phyloP scores from a whole-genome alignment of 2,888 invertebrate genomes.

The Blera fallax region DNA sequence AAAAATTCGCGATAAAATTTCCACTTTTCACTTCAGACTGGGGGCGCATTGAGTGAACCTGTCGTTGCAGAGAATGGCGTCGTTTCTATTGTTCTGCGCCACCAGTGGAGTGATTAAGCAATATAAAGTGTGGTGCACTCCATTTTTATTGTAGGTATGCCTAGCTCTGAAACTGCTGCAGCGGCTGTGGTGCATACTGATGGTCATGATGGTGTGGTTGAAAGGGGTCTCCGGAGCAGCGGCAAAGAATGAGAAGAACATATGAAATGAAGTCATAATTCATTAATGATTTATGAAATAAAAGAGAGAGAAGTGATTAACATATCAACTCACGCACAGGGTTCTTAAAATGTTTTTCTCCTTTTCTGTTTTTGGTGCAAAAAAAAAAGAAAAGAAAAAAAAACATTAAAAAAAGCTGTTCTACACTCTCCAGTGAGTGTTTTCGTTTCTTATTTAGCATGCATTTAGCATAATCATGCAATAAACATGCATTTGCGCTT shows the following conservation, averaged over 20 bases:
- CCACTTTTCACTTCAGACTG: constrained; percentile 63
- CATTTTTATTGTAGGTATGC: constrained; percentile 40
- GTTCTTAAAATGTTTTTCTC: constrained; percentile 52
- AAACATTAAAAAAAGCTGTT: constrained; percentile 20
- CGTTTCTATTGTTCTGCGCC: constrained; percentile 61
- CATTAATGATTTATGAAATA: constrained; percentile 78
- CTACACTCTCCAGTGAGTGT: constrained; percentile 41
- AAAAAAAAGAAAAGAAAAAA: constrained; percentile 28
- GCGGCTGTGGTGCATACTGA: constrained; percentile 14
- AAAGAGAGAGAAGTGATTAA: constrained; percentile 67
- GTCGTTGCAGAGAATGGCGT: constrained; percentile 57
- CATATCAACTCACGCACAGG: constrained; percentile 71
- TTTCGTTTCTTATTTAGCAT: constrained; percentile 54
- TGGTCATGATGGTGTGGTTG: background rate
- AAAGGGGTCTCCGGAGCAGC: constrained; percentile 13
- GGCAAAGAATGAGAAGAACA: constrained; percentile 59
- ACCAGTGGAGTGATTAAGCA: constrained; percentile 65
- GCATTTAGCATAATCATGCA: constrained; percentile 70
- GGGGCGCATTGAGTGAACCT: constrained; percentile 37
- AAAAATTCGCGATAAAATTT: constrained; percentile 64
- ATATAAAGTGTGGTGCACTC: constrained; percentile 58
- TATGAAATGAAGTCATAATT: constrained; percentile 77
- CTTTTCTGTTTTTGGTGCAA: constrained; percentile 31
- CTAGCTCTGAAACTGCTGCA: constrained; percentile 14
- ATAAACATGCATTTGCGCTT: constrained; percentile 70